phyloP scores from a whole-genome alignment of 2,113 vertebrate species.

The Trematomus loennbergii region DNA sequence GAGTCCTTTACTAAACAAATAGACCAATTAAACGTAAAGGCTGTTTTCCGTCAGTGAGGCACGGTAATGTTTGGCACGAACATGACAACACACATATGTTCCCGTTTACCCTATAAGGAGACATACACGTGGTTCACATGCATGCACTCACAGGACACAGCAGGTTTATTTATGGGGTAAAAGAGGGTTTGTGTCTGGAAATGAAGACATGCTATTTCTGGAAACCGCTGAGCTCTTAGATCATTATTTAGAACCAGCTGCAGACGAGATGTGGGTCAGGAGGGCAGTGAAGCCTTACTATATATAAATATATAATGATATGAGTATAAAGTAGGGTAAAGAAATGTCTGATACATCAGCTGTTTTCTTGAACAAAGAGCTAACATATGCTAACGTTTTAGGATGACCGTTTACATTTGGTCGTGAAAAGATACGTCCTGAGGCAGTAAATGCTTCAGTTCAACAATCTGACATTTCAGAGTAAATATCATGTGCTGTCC shows the following conservation, averaged over 20 bases:
- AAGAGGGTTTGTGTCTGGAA: constrained; percentile 54
- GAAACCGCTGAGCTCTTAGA: constrained; percentile 42
- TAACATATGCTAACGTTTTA: neutral
- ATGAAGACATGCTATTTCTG: constrained; percentile 63
- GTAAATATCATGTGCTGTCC: neutral
- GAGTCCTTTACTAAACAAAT: neutral
- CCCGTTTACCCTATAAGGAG: constrained; percentile 45
- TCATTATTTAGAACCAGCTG: constrained; percentile 65
- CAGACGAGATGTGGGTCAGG: constrained; percentile 49
- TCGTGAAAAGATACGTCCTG: neutral
- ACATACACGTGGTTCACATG: neutral
- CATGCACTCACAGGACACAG: neutral
- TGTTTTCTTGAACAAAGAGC: neutral
- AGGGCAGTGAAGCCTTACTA: constrained; percentile 40
- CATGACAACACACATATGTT: constrained; percentile 55
- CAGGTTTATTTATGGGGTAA: constrained; percentile 58
- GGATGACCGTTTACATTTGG: no score
- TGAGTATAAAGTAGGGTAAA: neutral
- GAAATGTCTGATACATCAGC: neutral
- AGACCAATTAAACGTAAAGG: neutral
- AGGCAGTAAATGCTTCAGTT: neutral
- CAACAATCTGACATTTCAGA: neutral
- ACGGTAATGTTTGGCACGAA: constrained; percentile 2
- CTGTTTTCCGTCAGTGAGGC: neutral
- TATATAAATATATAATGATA: no score